Base-by-base conservation (phyloP, 1,140 invertebrate genomes). In the Anadara kagoshimensis region DNA sequence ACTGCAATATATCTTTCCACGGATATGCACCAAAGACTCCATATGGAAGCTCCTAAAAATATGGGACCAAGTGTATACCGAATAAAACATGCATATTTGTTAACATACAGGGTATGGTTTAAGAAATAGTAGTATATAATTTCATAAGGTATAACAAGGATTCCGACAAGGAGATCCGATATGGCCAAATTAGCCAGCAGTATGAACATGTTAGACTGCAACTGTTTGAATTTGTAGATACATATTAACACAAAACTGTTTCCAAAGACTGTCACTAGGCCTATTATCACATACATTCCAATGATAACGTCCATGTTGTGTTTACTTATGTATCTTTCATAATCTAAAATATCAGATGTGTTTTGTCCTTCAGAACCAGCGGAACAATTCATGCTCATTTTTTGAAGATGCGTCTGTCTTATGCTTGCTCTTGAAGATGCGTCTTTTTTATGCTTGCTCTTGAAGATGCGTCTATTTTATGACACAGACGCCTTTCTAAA, bases 1-100 rank as follows among this genome's bases (percentile, higher is more conserved):
- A 79, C 72, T 0, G 75, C 75, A 5, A 68, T 22, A 54, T 79
- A 79, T 56, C 78, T 58, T 43, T 79, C 78, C 0, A 74, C 43
- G 0, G 78, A 79, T n/a, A 79, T 79, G 0, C 65, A 71, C 0
- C 74, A 41, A 3, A 76, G 70, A n/a, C 56, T 76, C 29, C 76
- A 51, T 20, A 76, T 44, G 1, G 78, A 79, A 0, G 68, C 69
- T 62, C 71, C 75, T 10, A 76, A 44, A 29, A 76, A 70, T 12
- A 69, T 68, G 4, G 61, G 51, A 22, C 49, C 24, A 24, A 74
- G 49, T 18, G 61, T 22, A 29, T 58, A 51, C n/a, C 59, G 58
- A 4, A 64, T 49, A 7, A 75, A 53, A 29, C 73, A 75, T 0
- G 66, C 56, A 26, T 65, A 64, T 62, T 75, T 69, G 14, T 49